A percentile compares a stretch with the other conserved stretches of the same genome.
phyloP scores from a whole-genome alignment of 1,140 invertebrate species.

The Leptoteleia sp. region DNA sequence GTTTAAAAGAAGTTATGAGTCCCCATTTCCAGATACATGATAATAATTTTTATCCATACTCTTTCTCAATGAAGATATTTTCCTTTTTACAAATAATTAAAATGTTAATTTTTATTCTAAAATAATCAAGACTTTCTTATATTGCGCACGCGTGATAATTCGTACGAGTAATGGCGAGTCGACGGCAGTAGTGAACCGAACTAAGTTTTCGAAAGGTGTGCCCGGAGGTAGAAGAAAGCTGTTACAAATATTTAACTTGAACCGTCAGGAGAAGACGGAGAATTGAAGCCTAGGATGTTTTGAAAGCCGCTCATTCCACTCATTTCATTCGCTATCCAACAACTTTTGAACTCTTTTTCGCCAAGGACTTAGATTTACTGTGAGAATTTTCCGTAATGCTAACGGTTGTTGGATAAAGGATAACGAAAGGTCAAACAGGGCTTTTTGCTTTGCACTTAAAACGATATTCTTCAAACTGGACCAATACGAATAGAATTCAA shows the following conservation, averaged over 20 bases:
- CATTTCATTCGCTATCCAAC: slow-evolving; percentile 35
- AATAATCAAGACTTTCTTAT: too few species aligned
- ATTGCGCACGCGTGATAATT: slow-evolving; percentile 1
- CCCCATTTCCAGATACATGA: too few species aligned
- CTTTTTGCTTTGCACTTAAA: slow-evolving; percentile 48
- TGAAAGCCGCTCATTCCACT: slow-evolving; percentile 61
- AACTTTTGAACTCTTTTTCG: slow-evolving; percentile 61
- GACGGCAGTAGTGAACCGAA: slow-evolving; percentile 25
- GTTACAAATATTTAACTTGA: slow-evolving; percentile 68
- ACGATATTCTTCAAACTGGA: slow-evolving; percentile 42
- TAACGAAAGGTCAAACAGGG: slow-evolving; percentile 58
- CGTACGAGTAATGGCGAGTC: slow-evolving; percentile 12
- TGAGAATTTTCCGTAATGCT: slow-evolving; percentile 49
- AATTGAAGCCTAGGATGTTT: slow-evolving; percentile 37
- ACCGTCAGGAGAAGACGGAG: slow-evolving; percentile 44
- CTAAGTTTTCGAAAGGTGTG: slow-evolving; percentile 48
- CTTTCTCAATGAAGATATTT: too few species aligned
- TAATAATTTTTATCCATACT: too few species aligned
- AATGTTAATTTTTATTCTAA: too few species aligned
- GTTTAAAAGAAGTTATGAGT: too few species aligned
- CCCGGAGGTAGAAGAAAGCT: slow-evolving; percentile 41
- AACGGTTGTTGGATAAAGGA: slow-evolving; percentile 48
- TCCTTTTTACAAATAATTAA: too few species aligned
- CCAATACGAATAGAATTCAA: slow-evolving; percentile 26
- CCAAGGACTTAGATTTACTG: slow-evolving; percentile 54